Evolutionary conservation across 37 sponge, comb jelly and placozoan genomes (phyloP), one percentile per base, ranked within the genome.

Genomic region (Aphrocallistes beatrix): DNA sequence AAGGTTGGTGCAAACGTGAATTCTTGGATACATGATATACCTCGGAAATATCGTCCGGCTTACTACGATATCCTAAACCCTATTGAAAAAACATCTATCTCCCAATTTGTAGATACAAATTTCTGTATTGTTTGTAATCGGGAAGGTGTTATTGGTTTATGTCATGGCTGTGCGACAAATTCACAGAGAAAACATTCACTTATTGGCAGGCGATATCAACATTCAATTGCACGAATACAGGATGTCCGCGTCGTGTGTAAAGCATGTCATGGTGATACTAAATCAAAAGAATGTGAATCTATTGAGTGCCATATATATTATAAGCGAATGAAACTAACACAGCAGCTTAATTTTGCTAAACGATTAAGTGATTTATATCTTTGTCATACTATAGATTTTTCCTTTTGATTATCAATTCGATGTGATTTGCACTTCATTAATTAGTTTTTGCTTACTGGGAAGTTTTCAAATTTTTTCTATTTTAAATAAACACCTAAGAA

Each of bases 1-100:
- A 88, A 92, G 50, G 38, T 94, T 51, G 95, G 95, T 45, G 90
- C 93, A 36, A 89, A 94, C 81, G 92, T 94, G 75, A 19, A 13
- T 60, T 60, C 75, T 60, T 60, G 75, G 75, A 60, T 60, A 60
- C 8, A 13, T 30, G 75, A 3, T 60, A 3, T 60, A 3, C 75
- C 75, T 13, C 75, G 34, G n/a, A 3, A 32, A 21, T 60, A 25
- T 60, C 75, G 75, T 8, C 75, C 75, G 10, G n/a, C 17, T 32
- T 30, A 60, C n/a, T 60, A 60, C n/a, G 75, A 60, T 30, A 6
- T 60, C 10, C n/a, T 60, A 60, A 60, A 60, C n/a, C 75, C 75
- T 60, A 60, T 60, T 30, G 75, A 19, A 60, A 60, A 60, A 30
- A 60, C 28, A 60, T 19, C 28, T 3, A 3, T 60, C 1, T 60